Base-by-base conservation (phyloP, 2,113 vertebrate genomes). In the Forbesichthys papilliferus region DNA sequence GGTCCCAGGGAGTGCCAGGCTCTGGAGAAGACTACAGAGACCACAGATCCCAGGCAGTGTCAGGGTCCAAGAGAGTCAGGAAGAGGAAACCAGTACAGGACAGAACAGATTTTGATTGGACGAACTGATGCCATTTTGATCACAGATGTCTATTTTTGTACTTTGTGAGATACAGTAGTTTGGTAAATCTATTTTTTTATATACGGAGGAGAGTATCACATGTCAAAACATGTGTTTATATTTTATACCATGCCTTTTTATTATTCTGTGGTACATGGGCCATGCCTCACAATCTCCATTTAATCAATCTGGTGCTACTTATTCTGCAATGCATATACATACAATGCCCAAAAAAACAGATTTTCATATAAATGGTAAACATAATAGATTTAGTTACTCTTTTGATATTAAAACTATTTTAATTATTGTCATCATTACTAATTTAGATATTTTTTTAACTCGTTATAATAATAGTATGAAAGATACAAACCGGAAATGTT, bases 1-100 rank as follows among this genome's bases (percentile, higher is more conserved):
- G 77, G 48, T 75, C 91, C 60, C 76, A 91, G 92, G 74, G 95
- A 94, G 78, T 90, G 84, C 70, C 94, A 92, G 0, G 97, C 74
- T 99, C 97, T 0, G 97, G 97, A 66, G 96, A 98, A 59, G 95
- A 95, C 76, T 91, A 91, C 73, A 93, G 89, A 47, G 89, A 93
- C 66, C 77, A 82, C 57, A 89, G 77, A 48, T 75, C 91, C 60
- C 76, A 16, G 48, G 80, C 64, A n/a, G 79, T 61, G 4, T 57
- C 75, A n/a, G 76, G 70, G 4, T 56, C 91, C 1, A 93, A 89
- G 83, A 93, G 89, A 58, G 75, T 81, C 72, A 88, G 81, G 65
- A 92, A 86, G 79, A 91, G 89, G 78, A 93, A 93, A 85, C 90
- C 89, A 76, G 74, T 76, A 1, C 79, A 16, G 34, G 81, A 75